Evolutionary conservation across 2,797 vertebrate species (phyloP).

Genomic region (Hydrolagus colliei): DNA sequence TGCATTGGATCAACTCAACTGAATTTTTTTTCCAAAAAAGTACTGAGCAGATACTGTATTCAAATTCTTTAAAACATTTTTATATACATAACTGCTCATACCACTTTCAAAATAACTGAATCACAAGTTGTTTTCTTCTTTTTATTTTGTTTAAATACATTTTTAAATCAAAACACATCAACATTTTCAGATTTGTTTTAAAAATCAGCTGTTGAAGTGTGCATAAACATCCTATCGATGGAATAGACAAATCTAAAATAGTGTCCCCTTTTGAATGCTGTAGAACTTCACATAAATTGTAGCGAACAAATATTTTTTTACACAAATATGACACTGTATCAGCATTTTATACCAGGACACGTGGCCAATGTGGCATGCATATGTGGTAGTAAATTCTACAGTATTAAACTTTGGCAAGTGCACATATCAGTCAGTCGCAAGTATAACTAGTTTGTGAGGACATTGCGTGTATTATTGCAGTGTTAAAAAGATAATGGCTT

Average conservation of each 20-base stretch:
- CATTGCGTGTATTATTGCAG: not conserved
- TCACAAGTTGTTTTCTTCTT: not conserved
- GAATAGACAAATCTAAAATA: conserved; percentile 8
- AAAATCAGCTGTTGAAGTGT: not conserved
- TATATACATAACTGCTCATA: not conserved
- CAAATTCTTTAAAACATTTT: not conserved
- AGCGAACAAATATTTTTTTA: not conserved
- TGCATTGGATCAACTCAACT: not conserved
- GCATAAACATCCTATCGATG: not conserved
- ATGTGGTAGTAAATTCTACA: not conserved
- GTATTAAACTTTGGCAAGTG: not conserved
- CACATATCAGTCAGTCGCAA: not conserved
- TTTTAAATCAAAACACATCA: conserved; percentile 3
- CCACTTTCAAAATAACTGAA: too few species aligned
- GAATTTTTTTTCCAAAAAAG: not conserved
- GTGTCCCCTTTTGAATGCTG: conserved; percentile 14
- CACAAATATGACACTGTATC: not conserved
- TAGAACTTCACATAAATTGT: conserved; percentile 4
- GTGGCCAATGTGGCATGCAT: not conserved
- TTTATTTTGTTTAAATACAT: not conserved
- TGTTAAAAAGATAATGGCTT: not conserved
- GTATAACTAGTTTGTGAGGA: not conserved
- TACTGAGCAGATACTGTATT: not conserved
- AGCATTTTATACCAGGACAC: not conserved
- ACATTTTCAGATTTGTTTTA: not conserved